These are phyloP conservation scores for Sapayoa aenigma DNA, from an alignment of 2,113 vertebrate genomes.

Conservation along the genomic window DNA sequence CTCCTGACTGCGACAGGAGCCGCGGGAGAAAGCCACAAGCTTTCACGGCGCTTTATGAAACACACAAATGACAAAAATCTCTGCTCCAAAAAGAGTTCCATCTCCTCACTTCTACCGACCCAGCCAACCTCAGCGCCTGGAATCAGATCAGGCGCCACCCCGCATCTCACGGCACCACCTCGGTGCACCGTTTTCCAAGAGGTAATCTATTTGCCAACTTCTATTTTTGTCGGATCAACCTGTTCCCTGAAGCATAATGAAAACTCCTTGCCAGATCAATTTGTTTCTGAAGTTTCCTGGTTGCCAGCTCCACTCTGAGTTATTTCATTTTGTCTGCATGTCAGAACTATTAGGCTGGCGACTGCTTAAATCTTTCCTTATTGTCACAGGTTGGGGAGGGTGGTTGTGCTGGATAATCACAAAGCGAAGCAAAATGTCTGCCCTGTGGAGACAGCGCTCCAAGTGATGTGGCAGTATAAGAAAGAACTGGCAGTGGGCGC, in stretches of 20 bases:
- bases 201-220: slow-evolving; percentile 48
- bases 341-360: slow-evolving; percentile 50
- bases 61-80: slow-evolving; percentile 1
- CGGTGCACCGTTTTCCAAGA: background rate
- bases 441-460: background rate
- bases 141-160: background rate
- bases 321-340: slow-evolving; percentile 39
- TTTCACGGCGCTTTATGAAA: background rate
- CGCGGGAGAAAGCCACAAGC: accelerated
- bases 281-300: slow-evolving; percentile 48
- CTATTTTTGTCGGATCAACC: slow-evolving; percentile 61
- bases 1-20: background rate
- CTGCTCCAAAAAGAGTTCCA: background rate
- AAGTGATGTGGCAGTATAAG: background rate
- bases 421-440: background rate
- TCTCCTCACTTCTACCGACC: background rate
- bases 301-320: slow-evolving; percentile 50
- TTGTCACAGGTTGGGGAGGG: background rate
- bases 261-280: slow-evolving; percentile 62
- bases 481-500: background rate
- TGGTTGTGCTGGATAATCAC: background rate
- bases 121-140: background rate
- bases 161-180: background rate
- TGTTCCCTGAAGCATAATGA: slow-evolving; percentile 58
- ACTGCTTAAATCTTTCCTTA: background rate